Evolutionary conservation across 2,113 vertebrate genomes (phyloP), one percentile per base, ranked within the genome.

Genomic region (Bathybates hornii): DNA sequence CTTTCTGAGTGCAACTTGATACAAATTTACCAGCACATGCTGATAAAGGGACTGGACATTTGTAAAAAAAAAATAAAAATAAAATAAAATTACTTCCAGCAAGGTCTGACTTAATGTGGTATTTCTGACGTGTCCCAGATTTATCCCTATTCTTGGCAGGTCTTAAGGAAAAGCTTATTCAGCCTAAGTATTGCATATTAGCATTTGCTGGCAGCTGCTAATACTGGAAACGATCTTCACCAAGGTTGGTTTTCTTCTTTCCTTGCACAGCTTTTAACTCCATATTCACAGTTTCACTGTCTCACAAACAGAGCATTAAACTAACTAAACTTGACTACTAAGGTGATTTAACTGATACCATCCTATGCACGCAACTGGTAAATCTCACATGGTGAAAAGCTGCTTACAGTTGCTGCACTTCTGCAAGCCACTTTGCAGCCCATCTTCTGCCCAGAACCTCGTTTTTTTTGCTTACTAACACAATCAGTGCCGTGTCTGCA

Each of bases 171-270:
- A 80, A 16, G 16, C 17, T 73, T 17, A 27, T 73, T n/a, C 48
- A 53, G 81, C 56, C 2, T 2, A 52, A 53, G 50, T 24, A 13
- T 43, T 52, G 81, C 24, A 83, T 80, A 43, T 80, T 36, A 81
- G 32, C 38, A 43, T 80, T 68, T 24, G 50, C 17, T 57, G n/a
- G 68, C 83, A 82, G 79, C 54, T 21, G 54, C 38, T 59, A 21
- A 41, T 45, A 36, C 34, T 9, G 0, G 32, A 84, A 84, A 29
- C 2, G 4, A 61, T n/a, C 7, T 3, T 9, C 19, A 10, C 4
- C 32, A 24, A 36, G 12, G n/a, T 27, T 21, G 19, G 21, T 53
- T 68, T 68, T 29, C 21, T 34, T 50, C n/a, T 21, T 16, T 27
- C 81, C 59, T 24, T 32, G 57, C 24, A 10, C 6, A 48, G 10